Conservation (phyloP, 1,140 invertebrate species). For the Hylyphantes graminicola region DNA sequence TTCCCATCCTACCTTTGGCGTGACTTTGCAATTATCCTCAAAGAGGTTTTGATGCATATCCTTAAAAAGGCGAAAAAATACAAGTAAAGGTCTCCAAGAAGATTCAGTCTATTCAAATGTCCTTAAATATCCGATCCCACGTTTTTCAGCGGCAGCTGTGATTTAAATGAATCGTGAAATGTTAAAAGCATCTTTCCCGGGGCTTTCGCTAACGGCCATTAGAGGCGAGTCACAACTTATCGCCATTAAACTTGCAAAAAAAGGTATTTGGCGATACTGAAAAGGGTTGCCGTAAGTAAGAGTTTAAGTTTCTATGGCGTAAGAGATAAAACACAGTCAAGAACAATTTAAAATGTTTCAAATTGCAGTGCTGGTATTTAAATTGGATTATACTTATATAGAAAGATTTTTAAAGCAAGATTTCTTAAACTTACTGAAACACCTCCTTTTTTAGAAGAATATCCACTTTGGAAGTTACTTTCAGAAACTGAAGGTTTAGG, state of each 20-base stretch:
- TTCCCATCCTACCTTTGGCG: constrained; percentile 16
- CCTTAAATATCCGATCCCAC: constrained; percentile 44
- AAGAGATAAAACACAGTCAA: too few species aligned
- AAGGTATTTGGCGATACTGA: constrained; percentile 39
- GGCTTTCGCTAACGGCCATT: constrained; percentile 35
- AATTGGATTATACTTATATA: too few species aligned
- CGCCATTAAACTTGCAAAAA: constrained; percentile 53
- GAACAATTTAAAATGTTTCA: too few species aligned
- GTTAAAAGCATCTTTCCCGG: constrained; percentile 49
- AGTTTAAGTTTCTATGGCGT: neutral
- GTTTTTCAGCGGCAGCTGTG: constrained; percentile 19
- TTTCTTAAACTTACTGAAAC: too few species aligned
- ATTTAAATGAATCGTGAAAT: constrained; percentile 57
- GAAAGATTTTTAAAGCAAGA: too few species aligned
- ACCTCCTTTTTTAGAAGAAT: too few species aligned
- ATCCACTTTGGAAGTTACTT: too few species aligned
- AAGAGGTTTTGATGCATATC: neutral
- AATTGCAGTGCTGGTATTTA: too few species aligned
- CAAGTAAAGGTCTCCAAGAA: constrained; percentile 6
- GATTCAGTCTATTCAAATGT: constrained; percentile 16
- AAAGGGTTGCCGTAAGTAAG: constrained; percentile 39
- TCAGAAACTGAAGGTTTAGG: too few species aligned
- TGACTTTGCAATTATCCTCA: neutral
- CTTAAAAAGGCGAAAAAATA: neutral
- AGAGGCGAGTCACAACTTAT: constrained; percentile 53